phyloP scores from a whole-genome alignment of 2,888 invertebrate genomes.

The Carabus problematicus region DNA sequence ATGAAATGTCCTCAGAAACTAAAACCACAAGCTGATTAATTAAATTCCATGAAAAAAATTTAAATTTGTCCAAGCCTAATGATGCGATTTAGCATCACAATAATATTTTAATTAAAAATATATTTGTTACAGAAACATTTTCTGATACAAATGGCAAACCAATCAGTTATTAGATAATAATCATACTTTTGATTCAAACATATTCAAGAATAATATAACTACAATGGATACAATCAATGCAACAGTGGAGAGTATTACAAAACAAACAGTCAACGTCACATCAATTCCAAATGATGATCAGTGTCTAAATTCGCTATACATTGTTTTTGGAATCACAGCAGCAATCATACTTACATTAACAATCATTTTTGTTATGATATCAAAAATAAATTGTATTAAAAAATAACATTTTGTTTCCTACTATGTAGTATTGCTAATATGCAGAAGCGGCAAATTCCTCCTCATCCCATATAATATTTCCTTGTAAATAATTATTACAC shows the following conservation, averaged over 20 bases:
- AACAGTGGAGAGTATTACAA: slow-evolving; percentile 1
- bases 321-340: slow-evolving; percentile 24
- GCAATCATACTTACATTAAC: slow-evolving; percentile 22
- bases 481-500: no score
- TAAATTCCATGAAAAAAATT: no score
- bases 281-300: slow-evolving; percentile 16
- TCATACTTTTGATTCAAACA: no score
- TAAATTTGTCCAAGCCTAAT: slow-evolving; percentile 14
- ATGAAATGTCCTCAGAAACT: no score
- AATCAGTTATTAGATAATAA: no score
- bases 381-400: slow-evolving; percentile 27
- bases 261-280: neutral
- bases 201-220: no score
- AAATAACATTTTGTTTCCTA: slow-evolving; percentile 23
- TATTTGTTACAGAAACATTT: no score
- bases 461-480: no score
- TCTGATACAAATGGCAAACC: no score
- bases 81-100: neutral
- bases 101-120: neutral
- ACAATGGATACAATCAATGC: neutral
- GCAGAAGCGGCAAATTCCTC: no score
- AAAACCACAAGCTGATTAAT: no score
- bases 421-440: no score
- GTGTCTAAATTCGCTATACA: slow-evolving; percentile 34
- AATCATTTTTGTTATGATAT: slow-evolving; percentile 23